phyloP scores from a whole-genome alignment of 2,888 invertebrate genomes.

The Ormyrus rosae region DNA sequence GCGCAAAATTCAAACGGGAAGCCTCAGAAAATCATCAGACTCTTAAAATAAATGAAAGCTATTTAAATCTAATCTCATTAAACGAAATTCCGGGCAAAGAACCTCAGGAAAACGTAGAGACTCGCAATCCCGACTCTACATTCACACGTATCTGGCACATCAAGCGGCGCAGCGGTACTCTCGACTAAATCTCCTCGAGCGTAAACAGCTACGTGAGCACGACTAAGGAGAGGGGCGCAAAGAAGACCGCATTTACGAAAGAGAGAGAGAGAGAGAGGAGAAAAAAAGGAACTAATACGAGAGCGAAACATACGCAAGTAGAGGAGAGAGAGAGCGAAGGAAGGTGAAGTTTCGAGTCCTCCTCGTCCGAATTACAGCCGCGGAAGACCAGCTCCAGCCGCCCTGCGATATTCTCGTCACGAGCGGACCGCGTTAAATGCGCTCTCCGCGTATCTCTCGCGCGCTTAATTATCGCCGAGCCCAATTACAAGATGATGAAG shows the following conservation, averaged over 20 bases:
- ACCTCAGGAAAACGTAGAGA: neutral
- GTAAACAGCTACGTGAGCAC: conserved; percentile 27
- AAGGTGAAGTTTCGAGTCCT: conserved; percentile 1
- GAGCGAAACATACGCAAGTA: conserved; percentile 6
- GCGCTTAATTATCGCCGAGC: conserved; percentile 51
- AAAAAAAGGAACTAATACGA: conserved; percentile 10
- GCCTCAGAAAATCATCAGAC: too few relatives aligned
- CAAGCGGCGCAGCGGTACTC: conserved; percentile 1
- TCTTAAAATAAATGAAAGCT: too few relatives aligned
- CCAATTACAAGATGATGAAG: conserved; percentile 53
- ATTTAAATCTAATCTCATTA: too few relatives aligned
- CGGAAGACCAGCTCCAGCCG: neutral
- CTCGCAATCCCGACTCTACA: neutral
- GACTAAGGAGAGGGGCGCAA: neutral
- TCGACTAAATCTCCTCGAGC: conserved; percentile 30
- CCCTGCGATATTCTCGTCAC: conserved; percentile 47
- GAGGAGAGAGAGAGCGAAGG: neutral
- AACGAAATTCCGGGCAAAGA: too few relatives aligned
- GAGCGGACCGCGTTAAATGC: conserved; percentile 35
- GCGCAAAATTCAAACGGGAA: too few relatives aligned
- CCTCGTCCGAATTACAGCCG: neutral
- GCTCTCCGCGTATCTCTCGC: neutral
- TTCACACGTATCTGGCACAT: neutral
- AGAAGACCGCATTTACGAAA: neutral
- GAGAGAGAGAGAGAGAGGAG: neutral